A percentile compares a stretch with the other conserved stretches of the same genome.
These are phyloP conservation scores for Dasyurus viverrinus DNA, from an alignment of 2,113 vertebrate genomes.

Conservation along the genomic window DNA sequence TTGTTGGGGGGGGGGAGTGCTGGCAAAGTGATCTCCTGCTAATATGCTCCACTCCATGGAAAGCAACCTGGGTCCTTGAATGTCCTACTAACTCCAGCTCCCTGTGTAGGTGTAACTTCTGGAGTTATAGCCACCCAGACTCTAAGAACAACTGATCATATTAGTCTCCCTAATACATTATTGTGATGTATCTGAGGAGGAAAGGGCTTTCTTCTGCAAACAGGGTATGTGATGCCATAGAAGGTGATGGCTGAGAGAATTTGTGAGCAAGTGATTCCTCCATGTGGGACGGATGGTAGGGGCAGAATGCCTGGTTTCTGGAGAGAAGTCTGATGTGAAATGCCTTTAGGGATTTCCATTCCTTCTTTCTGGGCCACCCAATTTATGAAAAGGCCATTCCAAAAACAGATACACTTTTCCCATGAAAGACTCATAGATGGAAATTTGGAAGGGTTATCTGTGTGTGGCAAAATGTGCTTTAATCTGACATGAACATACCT, in stretches of 20 bases:
- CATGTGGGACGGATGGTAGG: no score
- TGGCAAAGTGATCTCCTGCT: slow-evolving; percentile 56
- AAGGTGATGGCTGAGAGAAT: background rate
- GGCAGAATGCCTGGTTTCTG: background rate
- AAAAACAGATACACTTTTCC: slow-evolving; percentile 31
- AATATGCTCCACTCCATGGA: slow-evolving; percentile 43
- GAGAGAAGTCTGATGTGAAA: slow-evolving; percentile 8
- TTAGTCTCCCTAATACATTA: slow-evolving; percentile 36
- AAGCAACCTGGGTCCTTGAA: slow-evolving; percentile 51
- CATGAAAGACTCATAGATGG: background rate
- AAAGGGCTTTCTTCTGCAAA: slow-evolving; percentile 21
- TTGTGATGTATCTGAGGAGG: slow-evolving; percentile 22
- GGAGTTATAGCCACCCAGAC: slow-evolving; percentile 1
- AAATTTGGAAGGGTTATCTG: background rate
- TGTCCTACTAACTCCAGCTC: slow-evolving; percentile 56
- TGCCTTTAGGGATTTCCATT: slow-evolving; percentile 18
- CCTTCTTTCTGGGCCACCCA: slow-evolving; percentile 32
- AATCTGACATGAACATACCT: background rate
- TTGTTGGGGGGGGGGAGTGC: slow-evolving; percentile 44
- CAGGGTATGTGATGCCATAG: background rate
- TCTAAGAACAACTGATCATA: slow-evolving; percentile 1
- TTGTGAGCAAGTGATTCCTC: background rate
- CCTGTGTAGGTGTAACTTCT: slow-evolving; percentile 62
- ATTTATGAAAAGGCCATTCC: background rate
- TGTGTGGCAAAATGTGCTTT: background rate